Conservation (phyloP, 2,888 invertebrate genomes). For the Andrena bicolor region DNA sequence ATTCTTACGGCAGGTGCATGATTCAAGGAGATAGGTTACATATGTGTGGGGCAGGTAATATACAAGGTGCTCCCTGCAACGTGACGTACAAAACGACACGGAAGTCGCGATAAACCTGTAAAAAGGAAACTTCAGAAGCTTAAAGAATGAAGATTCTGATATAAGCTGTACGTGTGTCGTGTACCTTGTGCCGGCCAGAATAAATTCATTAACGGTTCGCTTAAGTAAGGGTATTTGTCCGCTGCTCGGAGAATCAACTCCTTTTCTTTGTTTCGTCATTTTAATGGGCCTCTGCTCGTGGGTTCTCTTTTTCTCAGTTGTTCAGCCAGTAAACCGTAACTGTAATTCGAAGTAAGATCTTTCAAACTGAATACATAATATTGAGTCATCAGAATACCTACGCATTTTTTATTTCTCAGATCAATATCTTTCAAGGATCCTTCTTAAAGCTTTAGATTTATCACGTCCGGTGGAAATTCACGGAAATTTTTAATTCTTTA, state of each 20-base stretch:
- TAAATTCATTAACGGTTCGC: conserved; percentile 35
- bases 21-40: conserved; percentile 26
- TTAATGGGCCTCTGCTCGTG: not conserved
- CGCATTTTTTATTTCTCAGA: too few species aligned
- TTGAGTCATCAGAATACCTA: too few species aligned
- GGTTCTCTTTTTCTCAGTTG: not conserved
- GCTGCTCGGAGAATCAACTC: not conserved
- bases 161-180: conserved; percentile 11
- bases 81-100: conserved; percentile 13
- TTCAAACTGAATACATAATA: too few species aligned
- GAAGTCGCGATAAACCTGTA: conserved; percentile 26
- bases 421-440: too few species aligned
- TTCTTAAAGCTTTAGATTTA: too few species aligned
- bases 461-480: too few species aligned
- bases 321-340: not conserved
- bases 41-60: conserved; percentile 5
- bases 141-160: conserved; percentile 10
- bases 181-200: not conserved
- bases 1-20: conserved; percentile 47
- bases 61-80: conserved; percentile 21
- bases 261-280: not conserved
- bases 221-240: conserved; percentile 22
- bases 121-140: conserved; percentile 26
- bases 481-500: too few species aligned
- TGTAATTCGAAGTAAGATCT: not conserved